Base-by-base conservation (phyloP, 2,113 vertebrate genomes). In the Porphyrio hochstetteri region DNA sequence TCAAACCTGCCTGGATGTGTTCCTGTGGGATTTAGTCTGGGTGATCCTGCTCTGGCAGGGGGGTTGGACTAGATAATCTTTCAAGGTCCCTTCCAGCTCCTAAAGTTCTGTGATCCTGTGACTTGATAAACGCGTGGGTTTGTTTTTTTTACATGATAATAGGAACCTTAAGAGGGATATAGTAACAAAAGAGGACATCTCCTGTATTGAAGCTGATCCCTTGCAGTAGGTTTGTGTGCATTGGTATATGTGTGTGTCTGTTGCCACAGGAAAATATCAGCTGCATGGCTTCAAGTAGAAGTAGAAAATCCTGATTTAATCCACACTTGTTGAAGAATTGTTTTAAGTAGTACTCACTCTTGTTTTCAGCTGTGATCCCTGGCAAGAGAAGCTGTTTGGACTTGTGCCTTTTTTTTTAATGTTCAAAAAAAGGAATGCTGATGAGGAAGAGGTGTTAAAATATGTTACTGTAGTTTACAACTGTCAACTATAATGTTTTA, bases 401-500 rank as follows among this genome's bases (percentile, higher is more conserved):
- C 82, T 89, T 76, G 60, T 93, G 95, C 91, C 92, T 87, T 46
- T 87, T 70, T 82, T 85, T 88, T 68, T 44, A 18, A 68, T 88
- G 61, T 86, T 95, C 53, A 86, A 44, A 88, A 88, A 90, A 81
- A 81, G 23, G 82, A 92, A 97, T 96, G 88, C 72, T 83, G 94
- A 95, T 95, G 91, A 91, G 93, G 86, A 93, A 92, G 82, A 97
- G 94, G 88, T 96, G 87, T 97, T 97, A 95, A 96, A 97, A 91
- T 92, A 95, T 96, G 97, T 98, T 96, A 69, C 88, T 80, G 14
- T 94, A 97, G 94, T 96, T 98, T 98, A 98, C 95, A 94, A 52
- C 95, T 98, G 97, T 97, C 96, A 94, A 67, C 91, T 95, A 59
- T 97, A 89, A 97, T 98, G 96, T 98, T 98, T 99, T 98, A 98